Evolutionary conservation across 2,888 invertebrate genomes (phyloP).

Genomic region (Keiferia lycopersicella): DNA sequence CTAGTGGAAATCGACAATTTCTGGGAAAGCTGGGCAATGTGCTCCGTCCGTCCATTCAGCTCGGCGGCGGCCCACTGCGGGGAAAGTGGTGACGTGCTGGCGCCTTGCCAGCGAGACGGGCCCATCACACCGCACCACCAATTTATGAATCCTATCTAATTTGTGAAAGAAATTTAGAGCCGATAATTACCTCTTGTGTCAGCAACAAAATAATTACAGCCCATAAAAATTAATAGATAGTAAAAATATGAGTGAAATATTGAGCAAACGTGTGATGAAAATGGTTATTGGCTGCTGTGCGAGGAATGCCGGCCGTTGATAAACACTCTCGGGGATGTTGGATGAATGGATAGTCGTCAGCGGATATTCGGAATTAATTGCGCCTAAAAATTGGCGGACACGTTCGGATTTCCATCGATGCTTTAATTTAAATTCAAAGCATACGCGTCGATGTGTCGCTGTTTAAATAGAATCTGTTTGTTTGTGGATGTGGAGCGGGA

Average conservation of each 20-base stretch:
- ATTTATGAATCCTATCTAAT: slow-evolving; percentile 72
- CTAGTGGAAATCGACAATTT: slow-evolving; percentile 65
- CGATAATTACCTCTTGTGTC: slow-evolving; percentile 72
- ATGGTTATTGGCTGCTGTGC: slow-evolving; percentile 10
- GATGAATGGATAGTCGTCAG: slow-evolving; percentile 29
- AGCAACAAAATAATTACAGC: slow-evolving; percentile 60
- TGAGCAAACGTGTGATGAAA: slow-evolving; percentile 23
- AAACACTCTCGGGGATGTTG: slow-evolving; percentile 26
- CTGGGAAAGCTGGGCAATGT: slow-evolving; percentile 72
- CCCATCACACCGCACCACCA: slow-evolving; percentile 58
- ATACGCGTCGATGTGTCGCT: slow-evolving; percentile 65
- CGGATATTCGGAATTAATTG: slow-evolving; percentile 41
- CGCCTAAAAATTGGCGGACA: slow-evolving; percentile 50
- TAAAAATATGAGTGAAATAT: slow-evolving; percentile 43
- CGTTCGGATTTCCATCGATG: slow-evolving; percentile 60
- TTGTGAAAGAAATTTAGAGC: slow-evolving; percentile 66
- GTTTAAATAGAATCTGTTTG: slow-evolving; percentile 70
- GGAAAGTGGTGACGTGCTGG: slow-evolving; percentile 63
- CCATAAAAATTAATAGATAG: slow-evolving; percentile 51
- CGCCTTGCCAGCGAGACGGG: slow-evolving; percentile 55
- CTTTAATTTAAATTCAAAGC: slow-evolving; percentile 73
- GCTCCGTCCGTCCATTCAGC: slow-evolving; percentile 56
- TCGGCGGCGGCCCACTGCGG: slow-evolving; percentile 57
- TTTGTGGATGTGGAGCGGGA: slow-evolving; percentile 54
- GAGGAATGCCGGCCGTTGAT: slow-evolving; percentile 23